Percentiles rank a stretch among this genome's conserved stretches.
Evolutionary conservation across 2,113 vertebrate species (phyloP).

Genomic region (Zosterops pallidus): DNA sequence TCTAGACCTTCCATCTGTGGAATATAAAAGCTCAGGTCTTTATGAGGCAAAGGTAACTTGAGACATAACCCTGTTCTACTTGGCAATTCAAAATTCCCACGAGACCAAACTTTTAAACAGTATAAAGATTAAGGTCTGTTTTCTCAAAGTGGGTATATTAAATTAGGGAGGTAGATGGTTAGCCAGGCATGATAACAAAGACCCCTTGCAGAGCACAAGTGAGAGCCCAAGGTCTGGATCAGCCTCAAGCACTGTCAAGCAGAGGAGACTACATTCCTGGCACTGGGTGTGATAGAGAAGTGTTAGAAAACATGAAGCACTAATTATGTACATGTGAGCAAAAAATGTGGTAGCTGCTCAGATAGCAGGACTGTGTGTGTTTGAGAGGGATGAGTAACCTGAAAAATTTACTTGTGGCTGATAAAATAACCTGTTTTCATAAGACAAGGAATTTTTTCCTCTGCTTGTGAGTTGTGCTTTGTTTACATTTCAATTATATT

Average conservation of each 20-base stretch:
- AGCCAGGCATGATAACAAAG: not conserved
- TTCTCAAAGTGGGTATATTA: not conserved
- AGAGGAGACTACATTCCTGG: not conserved
- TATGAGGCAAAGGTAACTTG: not conserved
- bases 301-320: not conserved
- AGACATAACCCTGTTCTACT: not conserved
- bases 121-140: not conserved
- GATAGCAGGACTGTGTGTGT: not conserved
- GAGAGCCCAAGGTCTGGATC: not conserved
- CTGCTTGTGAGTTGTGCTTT: not conserved
- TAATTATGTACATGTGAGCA: not conserved
- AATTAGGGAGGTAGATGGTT: not conserved
- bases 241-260: not conserved
- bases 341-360: not conserved
- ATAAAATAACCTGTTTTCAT: not conserved
- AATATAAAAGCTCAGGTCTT: constrained; percentile 1
- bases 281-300: not conserved
- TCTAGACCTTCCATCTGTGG: not conserved
- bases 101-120: not conserved
- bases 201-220: not conserved
- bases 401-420: not conserved
- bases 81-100: not conserved
- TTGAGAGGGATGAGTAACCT: not conserved
- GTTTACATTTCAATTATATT: not conserved
- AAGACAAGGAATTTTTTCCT: not conserved